These are phyloP conservation scores for Gallinago jamesoni DNA, from an alignment of 2,113 vertebrate species.

Conservation along the genomic window DNA sequence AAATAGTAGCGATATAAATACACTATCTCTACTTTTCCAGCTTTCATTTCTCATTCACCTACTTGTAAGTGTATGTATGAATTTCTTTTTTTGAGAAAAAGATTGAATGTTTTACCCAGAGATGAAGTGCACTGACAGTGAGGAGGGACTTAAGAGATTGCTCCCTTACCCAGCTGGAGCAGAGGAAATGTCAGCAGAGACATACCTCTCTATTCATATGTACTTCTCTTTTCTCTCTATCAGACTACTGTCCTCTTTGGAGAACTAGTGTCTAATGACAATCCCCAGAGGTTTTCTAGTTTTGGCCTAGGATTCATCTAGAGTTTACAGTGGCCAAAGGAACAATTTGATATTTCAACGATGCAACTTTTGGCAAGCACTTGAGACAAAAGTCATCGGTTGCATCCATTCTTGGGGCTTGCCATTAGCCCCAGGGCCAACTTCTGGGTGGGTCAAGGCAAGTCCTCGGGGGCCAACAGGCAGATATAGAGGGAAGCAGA, in stretches of 20 bases:
- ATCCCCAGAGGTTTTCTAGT: neutral
- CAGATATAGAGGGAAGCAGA: neutral
- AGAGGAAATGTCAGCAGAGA: neutral
- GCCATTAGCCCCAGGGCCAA: neutral
- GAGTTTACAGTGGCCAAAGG: neutral
- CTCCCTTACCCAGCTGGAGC: neutral
- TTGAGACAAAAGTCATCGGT: neutral
- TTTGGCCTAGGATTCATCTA: neutral
- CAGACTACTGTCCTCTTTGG: neutral
- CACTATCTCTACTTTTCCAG: neutral
- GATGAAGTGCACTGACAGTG: neutral
- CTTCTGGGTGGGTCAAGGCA: neutral
- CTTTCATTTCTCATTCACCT: neutral
- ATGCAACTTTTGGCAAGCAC: neutral
- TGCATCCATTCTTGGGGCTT: neutral
- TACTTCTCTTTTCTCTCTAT: neutral
- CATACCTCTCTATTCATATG: neutral
- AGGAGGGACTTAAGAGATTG: neutral
- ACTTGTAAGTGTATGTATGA: accelerated
- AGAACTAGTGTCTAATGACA: neutral
- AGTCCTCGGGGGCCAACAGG: neutral
- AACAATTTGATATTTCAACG: neutral
- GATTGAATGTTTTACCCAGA: neutral
- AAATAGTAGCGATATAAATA: neutral
- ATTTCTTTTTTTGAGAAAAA: neutral